phyloP scores from a whole-genome alignment of 2,797 vertebrate species.

The Sebastes iracundus region DNA sequence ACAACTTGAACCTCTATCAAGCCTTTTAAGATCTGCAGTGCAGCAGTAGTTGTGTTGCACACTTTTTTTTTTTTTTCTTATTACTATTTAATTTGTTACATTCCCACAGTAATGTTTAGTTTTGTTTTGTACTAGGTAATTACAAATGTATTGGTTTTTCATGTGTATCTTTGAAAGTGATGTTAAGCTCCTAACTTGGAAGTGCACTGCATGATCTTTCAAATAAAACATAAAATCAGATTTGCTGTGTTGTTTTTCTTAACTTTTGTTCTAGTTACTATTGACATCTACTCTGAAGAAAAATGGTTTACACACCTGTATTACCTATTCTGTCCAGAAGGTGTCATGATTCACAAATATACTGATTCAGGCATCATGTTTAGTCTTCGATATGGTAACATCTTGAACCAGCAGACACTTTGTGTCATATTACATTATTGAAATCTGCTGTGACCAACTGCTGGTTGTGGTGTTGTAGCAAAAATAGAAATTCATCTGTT shows the following conservation, averaged over 20 bases:
- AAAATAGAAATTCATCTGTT: rapidly evolving
- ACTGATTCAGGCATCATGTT: no score
- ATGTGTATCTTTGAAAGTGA: constrained; percentile 90
- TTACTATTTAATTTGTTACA: constrained; percentile 92
- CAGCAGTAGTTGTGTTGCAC: constrained; percentile 90
- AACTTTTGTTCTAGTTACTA: no score
- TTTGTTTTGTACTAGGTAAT: constrained; percentile 96
- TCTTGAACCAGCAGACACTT: neutral
- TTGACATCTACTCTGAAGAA: no score
- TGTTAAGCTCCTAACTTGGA: constrained; percentile 87
- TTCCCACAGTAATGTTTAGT: constrained; percentile 79
- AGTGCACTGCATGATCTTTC: constrained; percentile 94
- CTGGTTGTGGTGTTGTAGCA: neutral
- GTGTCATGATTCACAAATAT: neutral
- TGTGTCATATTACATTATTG: neutral
- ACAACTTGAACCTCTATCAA: constrained; percentile 63
- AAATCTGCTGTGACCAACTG: neutral
- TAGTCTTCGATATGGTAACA: rapidly evolving
- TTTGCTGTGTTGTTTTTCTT: rapidly evolving
- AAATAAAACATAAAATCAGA: constrained; percentile 69
- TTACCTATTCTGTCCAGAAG: constrained; percentile 11
- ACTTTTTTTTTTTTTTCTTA: constrained; percentile 82
- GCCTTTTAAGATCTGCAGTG: constrained; percentile 90
- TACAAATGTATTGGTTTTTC: constrained; percentile 89
- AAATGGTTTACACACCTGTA: rapidly evolving